Conservation (phyloP, 2,888 invertebrate genomes). For the Allolobophora icterica region DNA sequence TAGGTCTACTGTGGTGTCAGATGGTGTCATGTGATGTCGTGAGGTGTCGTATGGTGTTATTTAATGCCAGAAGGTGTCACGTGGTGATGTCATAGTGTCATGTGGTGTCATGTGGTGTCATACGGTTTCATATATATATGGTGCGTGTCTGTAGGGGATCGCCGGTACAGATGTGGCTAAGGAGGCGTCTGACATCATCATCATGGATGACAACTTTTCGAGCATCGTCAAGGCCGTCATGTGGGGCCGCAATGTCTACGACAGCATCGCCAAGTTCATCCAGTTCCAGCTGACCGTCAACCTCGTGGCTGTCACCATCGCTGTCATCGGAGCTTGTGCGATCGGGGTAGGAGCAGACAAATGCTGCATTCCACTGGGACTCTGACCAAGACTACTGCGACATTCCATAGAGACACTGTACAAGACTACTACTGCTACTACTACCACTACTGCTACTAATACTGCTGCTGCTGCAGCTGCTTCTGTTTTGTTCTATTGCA, state of each 20-base stretch:
- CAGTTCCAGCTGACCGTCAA: slow-evolving; percentile 99
- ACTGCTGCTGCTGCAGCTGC: too few relatives aligned
- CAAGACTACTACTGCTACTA: too few relatives aligned
- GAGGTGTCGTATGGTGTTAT: too few relatives aligned
- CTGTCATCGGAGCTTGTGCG: slow-evolving; percentile 97
- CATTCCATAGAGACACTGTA: too few relatives aligned
- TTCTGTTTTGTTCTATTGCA: too few relatives aligned
- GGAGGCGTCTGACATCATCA: slow-evolving; percentile 97
- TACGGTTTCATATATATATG: too few relatives aligned
- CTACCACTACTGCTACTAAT: too few relatives aligned
- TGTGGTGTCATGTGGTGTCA: neutral
- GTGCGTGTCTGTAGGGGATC: slow-evolving; percentile 86
- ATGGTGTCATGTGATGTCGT: neutral
- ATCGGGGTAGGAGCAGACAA: slow-evolving; percentile 69
- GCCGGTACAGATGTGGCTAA: slow-evolving; percentile 99
- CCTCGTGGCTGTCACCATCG: slow-evolving; percentile 96
- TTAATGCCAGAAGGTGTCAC: too few relatives aligned
- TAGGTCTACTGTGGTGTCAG: neutral
- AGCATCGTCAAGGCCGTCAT: slow-evolving; percentile 99
- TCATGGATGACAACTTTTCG: slow-evolving; percentile 98
- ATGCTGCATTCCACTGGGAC: too few relatives aligned
- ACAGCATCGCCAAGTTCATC: slow-evolving; percentile 98
- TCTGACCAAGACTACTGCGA: too few relatives aligned
- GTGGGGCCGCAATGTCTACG: slow-evolving; percentile 99
- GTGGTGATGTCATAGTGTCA: neutral